These are phyloP conservation scores for Eilema caniola DNA, from an alignment of 2,888 invertebrate genomes.

Conservation along the genomic window DNA sequence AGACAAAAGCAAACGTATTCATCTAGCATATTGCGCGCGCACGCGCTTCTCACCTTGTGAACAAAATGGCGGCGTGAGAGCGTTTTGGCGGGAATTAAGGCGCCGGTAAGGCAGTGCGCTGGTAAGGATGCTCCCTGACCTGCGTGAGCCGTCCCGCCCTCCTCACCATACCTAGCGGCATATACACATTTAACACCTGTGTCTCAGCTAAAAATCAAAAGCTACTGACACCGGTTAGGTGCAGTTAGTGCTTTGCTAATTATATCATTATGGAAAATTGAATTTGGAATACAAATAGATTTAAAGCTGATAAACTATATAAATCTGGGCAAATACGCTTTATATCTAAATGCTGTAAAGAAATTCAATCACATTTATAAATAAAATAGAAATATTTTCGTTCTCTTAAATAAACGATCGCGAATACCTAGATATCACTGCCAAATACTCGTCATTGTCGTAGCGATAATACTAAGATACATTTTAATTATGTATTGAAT, in stretches of 20 bases:
- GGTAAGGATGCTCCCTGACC: constrained; percentile 98
- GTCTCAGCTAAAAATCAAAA: constrained; percentile 64
- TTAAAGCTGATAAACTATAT: constrained; percentile 53
- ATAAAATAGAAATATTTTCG: constrained; percentile 56
- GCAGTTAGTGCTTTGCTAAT: constrained; percentile 52
- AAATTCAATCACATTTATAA: constrained; percentile 73
- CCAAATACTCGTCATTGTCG: constrained; percentile 68
- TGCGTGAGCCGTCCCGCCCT: constrained; percentile 94
- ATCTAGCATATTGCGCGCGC: constrained; percentile 71
- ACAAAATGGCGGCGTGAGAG: constrained; percentile 86
- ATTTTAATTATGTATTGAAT: constrained; percentile 54
- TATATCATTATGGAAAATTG: constrained; percentile 41
- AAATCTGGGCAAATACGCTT: constrained; percentile 47
- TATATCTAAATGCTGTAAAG: constrained; percentile 78
- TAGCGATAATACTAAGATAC: constrained; percentile 63
- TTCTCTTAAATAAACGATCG: constrained; percentile 58
- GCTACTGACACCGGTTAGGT: constrained; percentile 57
- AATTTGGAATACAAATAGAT: constrained; percentile 49
- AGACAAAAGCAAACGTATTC: constrained; percentile 71
- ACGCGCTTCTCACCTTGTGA: constrained; percentile 86
- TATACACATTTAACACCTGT: constrained; percentile 80
- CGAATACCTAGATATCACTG: constrained; percentile 70
- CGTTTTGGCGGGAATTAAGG: constrained; percentile 87
- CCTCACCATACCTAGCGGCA: constrained; percentile 94
- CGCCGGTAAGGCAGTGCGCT: constrained; percentile 94